phyloP scores from a whole-genome alignment of 2,113 vertebrate genomes.

The Calidris pugnax region DNA sequence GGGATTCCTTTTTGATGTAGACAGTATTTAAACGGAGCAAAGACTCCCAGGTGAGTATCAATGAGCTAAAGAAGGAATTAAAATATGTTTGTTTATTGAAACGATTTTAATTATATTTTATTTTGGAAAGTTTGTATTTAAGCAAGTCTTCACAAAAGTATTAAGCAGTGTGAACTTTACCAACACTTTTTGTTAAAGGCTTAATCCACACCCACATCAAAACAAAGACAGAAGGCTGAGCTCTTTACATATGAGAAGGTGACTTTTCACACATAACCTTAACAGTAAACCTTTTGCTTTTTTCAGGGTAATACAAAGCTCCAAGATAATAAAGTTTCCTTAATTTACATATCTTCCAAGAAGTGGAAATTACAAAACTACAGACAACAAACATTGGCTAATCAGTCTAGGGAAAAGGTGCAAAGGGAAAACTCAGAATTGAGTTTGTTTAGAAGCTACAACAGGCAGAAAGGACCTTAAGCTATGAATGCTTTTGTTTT shows the following conservation, averaged over 20 bases:
- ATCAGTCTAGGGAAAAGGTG: conserved; percentile 34
- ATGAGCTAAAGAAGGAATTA: neutral
- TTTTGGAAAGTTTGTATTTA: conserved; percentile 22
- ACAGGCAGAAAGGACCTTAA: neutral
- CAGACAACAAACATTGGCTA: conserved; percentile 36
- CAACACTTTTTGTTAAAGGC: conserved; percentile 30
- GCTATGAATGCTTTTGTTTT: conserved; percentile 16
- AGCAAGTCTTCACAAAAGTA: conserved; percentile 23
- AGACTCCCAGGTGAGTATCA: conserved; percentile 5
- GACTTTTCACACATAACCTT: conserved; percentile 58
- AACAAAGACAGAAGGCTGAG: conserved; percentile 48
- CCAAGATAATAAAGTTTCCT: conserved; percentile 23
- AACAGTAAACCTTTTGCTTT: conserved; percentile 57
- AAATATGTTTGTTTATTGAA: conserved; percentile 8
- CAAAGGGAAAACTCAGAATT: conserved; percentile 1
- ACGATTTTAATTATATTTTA: neutral
- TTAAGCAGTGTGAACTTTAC: conserved; percentile 46
- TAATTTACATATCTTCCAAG: conserved; percentile 47
- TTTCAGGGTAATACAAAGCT: conserved; percentile 39
- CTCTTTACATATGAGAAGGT: conserved; percentile 59
- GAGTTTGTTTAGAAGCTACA: conserved; percentile 24
- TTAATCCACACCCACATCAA: conserved; percentile 51
- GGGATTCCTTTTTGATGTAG: neutral
- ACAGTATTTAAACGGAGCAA: neutral
- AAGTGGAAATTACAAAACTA: conserved; percentile 54